Evolutionary conservation across 23 tunicate genomes (phyloP), one percentile per base, ranked within the genome.

Genomic region (Oikopleura albicans): DNA sequence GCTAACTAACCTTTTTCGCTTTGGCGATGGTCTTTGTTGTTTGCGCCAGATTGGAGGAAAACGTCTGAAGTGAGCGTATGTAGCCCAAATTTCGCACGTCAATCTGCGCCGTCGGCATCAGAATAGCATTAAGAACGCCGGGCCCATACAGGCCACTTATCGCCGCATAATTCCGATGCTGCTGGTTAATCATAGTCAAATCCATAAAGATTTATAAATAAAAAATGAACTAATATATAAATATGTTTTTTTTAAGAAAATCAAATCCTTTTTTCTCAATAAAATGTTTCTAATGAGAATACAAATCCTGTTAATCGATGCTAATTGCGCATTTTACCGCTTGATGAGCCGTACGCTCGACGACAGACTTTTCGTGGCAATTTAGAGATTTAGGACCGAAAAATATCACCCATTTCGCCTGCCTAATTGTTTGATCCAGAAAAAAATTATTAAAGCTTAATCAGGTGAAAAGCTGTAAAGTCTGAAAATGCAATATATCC

Each of bases 291-390:
- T 49, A 49, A 49, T 49, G 63, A 49, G 63, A 22, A 8, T 22
- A n/a, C n/a, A n/a, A 8, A 8, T 49, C 22, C 22, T 71, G 37
- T 71, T 71, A 71, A 71, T 71, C 79, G 79, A 71, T 71, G 79
- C 79, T 71, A 71, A 71, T 71, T 71, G 79, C 79, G 2, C 79
- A 2, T 71, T 71, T 49, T 49, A 49, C 63, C 63, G 63, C 63
- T 49, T 49, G 63, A 49, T 49, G 63, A 49, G 63, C 63, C 12
- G 16, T 22, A 8, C 63, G 63, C 16, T 22, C 63, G 22, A 8
- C 63, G 63, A n/a, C n/a, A n/a, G n/a, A n/a, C n/a, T n/a, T n/a
- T n/a, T 49, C 63, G 63, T 49, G 63, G 63, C 63, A 49, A 49
- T 49, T 49, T 8, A 49, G 63, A 49, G 63, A 49, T 49, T 49